Evolutionary conservation across 2,113 vertebrate species (phyloP).

Genomic region (Hemiscyllium ocellatum): DNA sequence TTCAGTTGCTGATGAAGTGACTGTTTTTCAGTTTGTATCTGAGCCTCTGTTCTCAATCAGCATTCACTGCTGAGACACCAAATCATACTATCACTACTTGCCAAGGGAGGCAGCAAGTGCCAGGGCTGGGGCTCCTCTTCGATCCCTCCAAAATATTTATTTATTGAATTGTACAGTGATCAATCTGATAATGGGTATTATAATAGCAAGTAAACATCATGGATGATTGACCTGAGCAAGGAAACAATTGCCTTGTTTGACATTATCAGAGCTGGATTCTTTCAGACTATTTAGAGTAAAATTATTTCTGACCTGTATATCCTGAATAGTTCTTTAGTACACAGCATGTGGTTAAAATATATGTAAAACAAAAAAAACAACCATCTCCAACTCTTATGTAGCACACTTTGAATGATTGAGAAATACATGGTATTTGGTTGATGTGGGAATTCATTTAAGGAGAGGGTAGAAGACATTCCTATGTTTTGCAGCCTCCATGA

Average conservation of each 20-base stretch:
- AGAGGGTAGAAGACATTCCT: too few relatives aligned
- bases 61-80: slow-evolving; percentile 28
- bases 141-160: slow-evolving; percentile 16
- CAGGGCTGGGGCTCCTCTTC: neutral
- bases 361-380: neutral
- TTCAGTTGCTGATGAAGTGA: slow-evolving; percentile 34
- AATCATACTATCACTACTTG: neutral
- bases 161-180: neutral
- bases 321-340: neutral
- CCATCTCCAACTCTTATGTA: neutral
- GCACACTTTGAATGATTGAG: too few relatives aligned
- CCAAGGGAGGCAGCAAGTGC: neutral
- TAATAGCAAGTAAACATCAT: slow-evolving; percentile 17
- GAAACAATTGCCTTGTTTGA: neutral
- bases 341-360: neutral
- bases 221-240: neutral
- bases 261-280: neutral
- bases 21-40: slow-evolving; percentile 31
- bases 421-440: too few relatives aligned
- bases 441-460: too few relatives aligned
- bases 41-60: slow-evolving; percentile 20
- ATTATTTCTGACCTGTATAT: neutral
- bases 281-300: neutral
- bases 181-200: slow-evolving; percentile 11
- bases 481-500: too few relatives aligned